A percentile compares a stretch with the other conserved stretches of the same genome.
Conservation (phyloP, 2,797 vertebrate genomes). For the Hoplostethus mediterraneus region DNA sequence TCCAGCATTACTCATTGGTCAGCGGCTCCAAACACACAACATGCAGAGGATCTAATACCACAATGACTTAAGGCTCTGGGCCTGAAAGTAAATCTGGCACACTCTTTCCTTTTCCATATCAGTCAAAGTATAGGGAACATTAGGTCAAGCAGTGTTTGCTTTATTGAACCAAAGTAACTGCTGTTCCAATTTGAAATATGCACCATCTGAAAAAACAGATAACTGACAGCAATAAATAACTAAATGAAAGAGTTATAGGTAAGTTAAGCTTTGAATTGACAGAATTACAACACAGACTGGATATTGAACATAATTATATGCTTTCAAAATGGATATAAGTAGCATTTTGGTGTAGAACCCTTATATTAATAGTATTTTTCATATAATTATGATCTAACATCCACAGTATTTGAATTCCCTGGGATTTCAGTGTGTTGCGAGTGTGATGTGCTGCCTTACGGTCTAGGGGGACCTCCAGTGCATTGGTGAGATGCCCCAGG, state of each 20-base stretch:
- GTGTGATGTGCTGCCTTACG: constrained; percentile 86
- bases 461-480: constrained; percentile 96
- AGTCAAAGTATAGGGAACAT: neutral
- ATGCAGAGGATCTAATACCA: constrained; percentile 15
- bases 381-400: neutral
- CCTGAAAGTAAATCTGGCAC: constrained; percentile 2
- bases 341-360: neutral
- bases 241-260: too few relatives aligned
- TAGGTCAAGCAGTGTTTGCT: neutral
- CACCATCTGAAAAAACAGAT: constrained; percentile 2
- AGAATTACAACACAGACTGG: too few relatives aligned
- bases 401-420: neutral
- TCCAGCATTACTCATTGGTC: neutral
- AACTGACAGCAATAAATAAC: too few relatives aligned
- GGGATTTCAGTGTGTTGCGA: neutral
- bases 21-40: constrained; percentile 25
- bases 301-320: neutral
- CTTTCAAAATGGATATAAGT: neutral
- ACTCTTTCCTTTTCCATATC: neutral
- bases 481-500: constrained; percentile 86
- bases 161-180: neutral
- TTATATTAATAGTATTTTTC: neutral
- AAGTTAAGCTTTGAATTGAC: too few relatives aligned
- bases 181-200: neutral
- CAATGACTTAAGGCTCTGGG: neutral